A percentile compares a stretch with the other conserved stretches of the same genome.
These are phyloP conservation scores for Meloidogyne exigua DNA, from an alignment of 1,140 invertebrate genomes.

Conservation along the genomic window DNA sequence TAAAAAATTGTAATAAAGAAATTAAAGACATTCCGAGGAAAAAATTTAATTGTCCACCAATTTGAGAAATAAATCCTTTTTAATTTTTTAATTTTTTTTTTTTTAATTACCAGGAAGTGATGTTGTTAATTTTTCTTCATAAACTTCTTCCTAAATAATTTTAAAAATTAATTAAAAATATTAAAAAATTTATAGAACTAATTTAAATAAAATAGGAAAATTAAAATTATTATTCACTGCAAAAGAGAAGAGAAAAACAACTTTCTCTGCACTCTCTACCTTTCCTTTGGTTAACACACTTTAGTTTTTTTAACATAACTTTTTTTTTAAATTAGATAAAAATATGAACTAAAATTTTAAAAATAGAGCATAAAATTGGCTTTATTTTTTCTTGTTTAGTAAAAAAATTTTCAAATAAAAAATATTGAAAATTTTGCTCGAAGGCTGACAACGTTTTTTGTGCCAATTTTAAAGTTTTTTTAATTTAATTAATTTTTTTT, in stretches of 20 bases:
- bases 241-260: no score
- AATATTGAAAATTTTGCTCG: neutral
- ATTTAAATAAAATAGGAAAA: no score
- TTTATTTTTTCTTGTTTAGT: no score
- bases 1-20: constrained; percentile 39
- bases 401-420: no score
- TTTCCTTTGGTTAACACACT: no score
- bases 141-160: constrained; percentile 28
- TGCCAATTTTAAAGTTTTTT: no score
- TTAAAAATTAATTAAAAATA: no score
- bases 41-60: constrained; percentile 45
- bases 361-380: neutral
- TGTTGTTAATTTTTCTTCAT: constrained; percentile 30
- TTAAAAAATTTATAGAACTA: neutral
- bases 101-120: constrained; percentile 20
- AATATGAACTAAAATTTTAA: neutral
- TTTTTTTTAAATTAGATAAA: neutral
- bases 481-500: neutral
- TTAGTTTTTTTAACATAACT: no score
- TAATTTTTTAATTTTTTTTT: no score
- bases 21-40: constrained; percentile 40
- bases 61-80: constrained; percentile 43
- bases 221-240: no score
- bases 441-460: no score
- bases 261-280: no score